A percentile compares a stretch with the other conserved stretches of the same genome.
Evolutionary conservation across 2,113 vertebrate genomes (phyloP).

Genomic region (Crotalus helleri): DNA sequence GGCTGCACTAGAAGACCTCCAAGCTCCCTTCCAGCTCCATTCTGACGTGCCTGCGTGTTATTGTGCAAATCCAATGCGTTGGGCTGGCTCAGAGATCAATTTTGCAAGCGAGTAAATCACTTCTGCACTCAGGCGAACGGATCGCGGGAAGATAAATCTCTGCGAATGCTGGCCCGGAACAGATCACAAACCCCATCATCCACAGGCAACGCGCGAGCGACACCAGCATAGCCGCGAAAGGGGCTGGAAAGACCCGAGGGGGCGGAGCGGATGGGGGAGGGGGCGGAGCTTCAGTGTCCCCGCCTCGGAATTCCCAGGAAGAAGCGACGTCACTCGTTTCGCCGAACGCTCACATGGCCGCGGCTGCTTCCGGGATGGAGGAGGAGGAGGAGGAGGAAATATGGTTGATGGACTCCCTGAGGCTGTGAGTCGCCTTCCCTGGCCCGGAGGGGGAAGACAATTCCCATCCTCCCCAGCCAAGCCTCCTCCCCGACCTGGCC

Average conservation of each 20-base stretch:
- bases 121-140: background rate
- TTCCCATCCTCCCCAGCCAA: background rate
- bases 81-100: background rate
- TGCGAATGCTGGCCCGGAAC: background rate
- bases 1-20: background rate
- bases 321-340: background rate
- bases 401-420: constrained; percentile 4
- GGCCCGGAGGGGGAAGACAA: background rate
- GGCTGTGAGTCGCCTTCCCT: background rate
- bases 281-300: background rate
- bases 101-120: background rate
- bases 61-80: background rate
- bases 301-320: background rate
- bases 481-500: accelerated
- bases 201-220: background rate
- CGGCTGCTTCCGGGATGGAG: background rate
- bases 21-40: background rate
- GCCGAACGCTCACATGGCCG: background rate
- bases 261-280: background rate
- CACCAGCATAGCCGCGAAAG: too few species aligned
- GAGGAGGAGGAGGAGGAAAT: background rate
- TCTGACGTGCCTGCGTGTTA: background rate
- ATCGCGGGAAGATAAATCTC: background rate
- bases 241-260: background rate
- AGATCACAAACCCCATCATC: background rate